These are phyloP conservation scores for Dasypus novemcinctus DNA, from an alignment of 2,113 vertebrate genomes.

Conservation along the genomic window DNA sequence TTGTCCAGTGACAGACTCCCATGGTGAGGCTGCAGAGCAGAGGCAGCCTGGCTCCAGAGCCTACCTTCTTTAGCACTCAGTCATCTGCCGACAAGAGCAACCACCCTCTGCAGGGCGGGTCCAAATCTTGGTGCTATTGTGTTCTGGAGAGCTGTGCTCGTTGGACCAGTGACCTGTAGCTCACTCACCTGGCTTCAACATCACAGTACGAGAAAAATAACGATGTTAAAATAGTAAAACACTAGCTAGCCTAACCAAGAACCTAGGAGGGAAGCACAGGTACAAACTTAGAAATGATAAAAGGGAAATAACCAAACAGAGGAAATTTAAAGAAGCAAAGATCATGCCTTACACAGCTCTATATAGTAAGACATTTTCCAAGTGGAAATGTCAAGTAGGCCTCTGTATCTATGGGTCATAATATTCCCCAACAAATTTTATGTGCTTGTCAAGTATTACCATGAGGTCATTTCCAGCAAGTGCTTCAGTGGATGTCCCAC, in stretches of 20 bases:
- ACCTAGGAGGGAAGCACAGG: neutral
- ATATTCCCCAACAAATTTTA: neutral
- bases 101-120: neutral
- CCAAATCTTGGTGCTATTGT: neutral
- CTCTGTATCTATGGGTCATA: neutral
- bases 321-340: neutral
- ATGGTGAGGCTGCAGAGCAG: neutral
- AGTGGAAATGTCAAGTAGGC: neutral
- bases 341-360: neutral
- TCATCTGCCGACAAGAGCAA: neutral
- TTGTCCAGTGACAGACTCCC: neutral
- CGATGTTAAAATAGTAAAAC: neutral
- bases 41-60: neutral
- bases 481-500: neutral
- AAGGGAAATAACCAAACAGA: neutral
- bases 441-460: neutral
- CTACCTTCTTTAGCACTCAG: neutral
- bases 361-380: neutral
- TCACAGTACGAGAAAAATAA: neutral
- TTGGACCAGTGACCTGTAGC: neutral
- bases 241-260: neutral
- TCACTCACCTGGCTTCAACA: neutral
- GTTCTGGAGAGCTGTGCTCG: neutral
- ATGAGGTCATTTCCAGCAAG: neutral
- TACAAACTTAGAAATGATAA: neutral